These are phyloP conservation scores for Diplodus sargus DNA, from an alignment of 2,797 vertebrate species.

Conservation along the genomic window DNA sequence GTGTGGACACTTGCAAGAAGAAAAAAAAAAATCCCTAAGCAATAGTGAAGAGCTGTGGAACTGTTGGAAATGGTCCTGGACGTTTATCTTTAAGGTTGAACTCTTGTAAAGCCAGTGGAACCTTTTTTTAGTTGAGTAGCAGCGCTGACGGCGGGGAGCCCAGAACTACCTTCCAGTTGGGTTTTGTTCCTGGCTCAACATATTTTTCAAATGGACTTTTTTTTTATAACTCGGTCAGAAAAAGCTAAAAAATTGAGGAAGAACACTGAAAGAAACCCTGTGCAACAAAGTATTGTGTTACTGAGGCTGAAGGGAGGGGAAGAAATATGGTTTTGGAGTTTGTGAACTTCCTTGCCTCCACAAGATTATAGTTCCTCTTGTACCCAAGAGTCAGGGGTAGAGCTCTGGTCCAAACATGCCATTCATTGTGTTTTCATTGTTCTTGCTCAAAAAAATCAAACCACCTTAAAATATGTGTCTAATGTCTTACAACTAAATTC, in stretches of 20 bases:
- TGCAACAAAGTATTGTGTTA: not conserved
- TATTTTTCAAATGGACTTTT: conserved; percentile 2
- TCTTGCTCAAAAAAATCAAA: conserved; percentile 7
- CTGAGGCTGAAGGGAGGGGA: not conserved
- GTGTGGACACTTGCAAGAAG: conserved; percentile 36
- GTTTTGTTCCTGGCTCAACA: not conserved
- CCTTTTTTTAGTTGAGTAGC: not conserved
- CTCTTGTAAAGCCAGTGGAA: conserved; percentile 12
- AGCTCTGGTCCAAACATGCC: not conserved
- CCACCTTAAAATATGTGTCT: not conserved
- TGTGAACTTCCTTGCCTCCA: not conserved
- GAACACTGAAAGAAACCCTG: not conserved
- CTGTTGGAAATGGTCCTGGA: conserved; percentile 11
- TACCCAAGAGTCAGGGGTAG: not conserved
- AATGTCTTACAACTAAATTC: conserved; percentile 38
- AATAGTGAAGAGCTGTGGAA: conserved; percentile 41
- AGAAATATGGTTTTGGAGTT: not conserved
- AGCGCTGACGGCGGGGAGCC: not conserved
- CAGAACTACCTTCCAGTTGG: not conserved
- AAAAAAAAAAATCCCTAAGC: conserved; percentile 25
- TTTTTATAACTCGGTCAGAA: not conserved
- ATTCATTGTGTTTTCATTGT: conserved; percentile 6
- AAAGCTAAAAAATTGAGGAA: conserved; percentile 9
- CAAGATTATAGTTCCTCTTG: not conserved
- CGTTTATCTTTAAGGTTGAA: not conserved